Evolutionary conservation across 2,797 vertebrate species (phyloP).

Genomic region (Merluccius polli): DNA sequence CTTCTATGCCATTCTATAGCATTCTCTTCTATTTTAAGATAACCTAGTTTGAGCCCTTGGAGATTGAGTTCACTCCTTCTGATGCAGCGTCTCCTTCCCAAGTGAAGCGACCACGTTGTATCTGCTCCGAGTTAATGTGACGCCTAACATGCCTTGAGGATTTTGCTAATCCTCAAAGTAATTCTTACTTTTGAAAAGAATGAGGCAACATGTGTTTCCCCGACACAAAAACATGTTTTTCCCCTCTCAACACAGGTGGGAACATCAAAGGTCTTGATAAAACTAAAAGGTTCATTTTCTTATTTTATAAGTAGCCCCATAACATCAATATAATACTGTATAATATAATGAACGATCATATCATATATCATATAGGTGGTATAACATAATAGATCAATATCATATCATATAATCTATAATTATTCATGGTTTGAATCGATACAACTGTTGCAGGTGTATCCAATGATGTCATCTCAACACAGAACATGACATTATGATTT

Average conservation of each 20-base stretch:
- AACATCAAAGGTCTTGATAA: too few species aligned
- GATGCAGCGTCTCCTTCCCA: neutral
- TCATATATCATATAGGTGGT: too few species aligned
- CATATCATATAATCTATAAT: too few species aligned
- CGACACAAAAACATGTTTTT: neutral
- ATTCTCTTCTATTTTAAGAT: neutral
- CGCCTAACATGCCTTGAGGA: neutral
- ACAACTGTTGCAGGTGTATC: too few species aligned
- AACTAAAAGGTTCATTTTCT: too few species aligned
- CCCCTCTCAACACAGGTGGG: too few species aligned
- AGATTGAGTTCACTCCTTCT: neutral
- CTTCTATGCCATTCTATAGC: neutral
- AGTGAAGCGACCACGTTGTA: neutral
- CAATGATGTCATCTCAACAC: too few species aligned
- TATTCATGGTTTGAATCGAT: too few species aligned
- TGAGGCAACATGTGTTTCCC: neutral
- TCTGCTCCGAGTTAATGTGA: neutral
- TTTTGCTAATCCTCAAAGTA: neutral
- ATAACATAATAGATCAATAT: too few species aligned
- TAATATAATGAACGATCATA: too few species aligned
- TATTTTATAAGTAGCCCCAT: too few species aligned
- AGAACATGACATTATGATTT: neutral
- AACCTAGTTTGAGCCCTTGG: conserved; percentile 14
- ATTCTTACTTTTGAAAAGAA: neutral
- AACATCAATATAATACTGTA: too few species aligned